Conservation (phyloP, 2,888 invertebrate species). For the Thereva nobilitata region DNA sequence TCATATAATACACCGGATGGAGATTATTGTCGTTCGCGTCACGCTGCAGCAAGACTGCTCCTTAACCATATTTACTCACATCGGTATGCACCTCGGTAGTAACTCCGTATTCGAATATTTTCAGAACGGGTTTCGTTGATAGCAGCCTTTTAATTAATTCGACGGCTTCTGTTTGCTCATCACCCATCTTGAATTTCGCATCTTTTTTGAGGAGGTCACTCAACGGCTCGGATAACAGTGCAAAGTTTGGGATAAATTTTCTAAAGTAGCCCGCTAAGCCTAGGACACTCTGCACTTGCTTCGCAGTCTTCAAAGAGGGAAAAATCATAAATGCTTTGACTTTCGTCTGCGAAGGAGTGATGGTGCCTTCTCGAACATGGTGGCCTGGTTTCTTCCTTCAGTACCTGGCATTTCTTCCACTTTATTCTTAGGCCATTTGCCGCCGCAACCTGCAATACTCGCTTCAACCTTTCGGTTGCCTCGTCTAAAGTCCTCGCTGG, state of each 20-base stretch:
- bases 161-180: constrained; percentile 42
- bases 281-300: constrained; percentile 47
- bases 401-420: too few relatives aligned
- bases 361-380: too few relatives aligned
- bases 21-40: neutral
- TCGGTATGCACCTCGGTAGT: neutral
- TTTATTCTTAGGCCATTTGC: too few relatives aligned
- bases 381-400: too few relatives aligned
- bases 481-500: too few relatives aligned
- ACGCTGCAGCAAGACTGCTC: neutral
- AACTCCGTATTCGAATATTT: neutral
- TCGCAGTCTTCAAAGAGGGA: constrained; percentile 44
- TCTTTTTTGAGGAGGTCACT: constrained; percentile 43
- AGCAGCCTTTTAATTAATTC: constrained; percentile 42
- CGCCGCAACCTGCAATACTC: too few relatives aligned
- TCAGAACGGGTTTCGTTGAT: neutral
- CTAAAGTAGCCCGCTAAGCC: constrained; percentile 48
- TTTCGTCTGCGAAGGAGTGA: constrained; percentile 45
- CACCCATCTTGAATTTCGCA: constrained; percentile 41
- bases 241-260: constrained; percentile 46
- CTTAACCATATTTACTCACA: neutral
- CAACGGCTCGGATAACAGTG: constrained; percentile 43
- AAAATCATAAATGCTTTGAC: constrained; percentile 45
- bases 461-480: too few relatives aligned
- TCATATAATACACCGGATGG: too few relatives aligned